These are phyloP conservation scores for Drosophila koepferae DNA, from an alignment of 2,888 invertebrate genomes.

Conservation along the genomic window DNA sequence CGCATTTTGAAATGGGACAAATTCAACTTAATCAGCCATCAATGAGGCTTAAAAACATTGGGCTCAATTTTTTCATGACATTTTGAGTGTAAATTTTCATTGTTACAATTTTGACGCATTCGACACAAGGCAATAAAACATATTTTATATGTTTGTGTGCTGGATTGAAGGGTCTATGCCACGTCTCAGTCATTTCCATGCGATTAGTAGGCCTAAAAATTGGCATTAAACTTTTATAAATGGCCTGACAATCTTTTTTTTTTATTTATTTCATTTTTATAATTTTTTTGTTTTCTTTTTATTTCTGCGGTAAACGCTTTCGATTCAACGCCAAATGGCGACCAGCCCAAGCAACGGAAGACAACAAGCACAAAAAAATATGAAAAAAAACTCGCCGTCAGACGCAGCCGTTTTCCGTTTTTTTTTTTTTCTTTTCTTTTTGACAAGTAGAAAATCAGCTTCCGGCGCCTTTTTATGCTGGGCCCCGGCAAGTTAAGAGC, in stretches of 20 bases:
- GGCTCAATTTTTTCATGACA: conserved; percentile 35
- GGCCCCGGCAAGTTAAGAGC: conserved; percentile 14
- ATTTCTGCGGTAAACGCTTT: conserved; percentile 23
- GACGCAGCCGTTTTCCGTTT: conserved; percentile 29
- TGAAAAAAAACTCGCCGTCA: conserved; percentile 32
- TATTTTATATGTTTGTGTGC: background rate
- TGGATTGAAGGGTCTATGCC: conserved; percentile 4
- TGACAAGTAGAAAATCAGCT: conserved; percentile 66
- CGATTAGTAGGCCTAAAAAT: conserved; percentile 64
- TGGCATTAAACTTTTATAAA: conserved; percentile 68
- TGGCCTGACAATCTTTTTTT: conserved; percentile 51
- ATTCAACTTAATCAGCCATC: conserved; percentile 42
- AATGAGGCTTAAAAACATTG: conserved; percentile 15
- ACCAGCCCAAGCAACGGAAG: conserved; percentile 40
- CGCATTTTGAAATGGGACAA: conserved; percentile 27
- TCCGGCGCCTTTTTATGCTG: conserved; percentile 53
- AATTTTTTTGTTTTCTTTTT: conserved; percentile 19
- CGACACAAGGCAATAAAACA: conserved; percentile 42
- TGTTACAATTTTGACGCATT: conserved; percentile 49
- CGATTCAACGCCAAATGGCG: conserved; percentile 44
- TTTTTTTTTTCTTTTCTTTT: conserved; percentile 10
- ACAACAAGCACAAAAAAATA: conserved; percentile 32
- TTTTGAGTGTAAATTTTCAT: conserved; percentile 38
- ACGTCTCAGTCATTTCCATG: conserved; percentile 54
- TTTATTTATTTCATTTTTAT: background rate